Evolutionary conservation across 2,797 vertebrate genomes (phyloP), one percentile per base, ranked within the genome.

Genomic region (Melanotaenia trifasciata): DNA sequence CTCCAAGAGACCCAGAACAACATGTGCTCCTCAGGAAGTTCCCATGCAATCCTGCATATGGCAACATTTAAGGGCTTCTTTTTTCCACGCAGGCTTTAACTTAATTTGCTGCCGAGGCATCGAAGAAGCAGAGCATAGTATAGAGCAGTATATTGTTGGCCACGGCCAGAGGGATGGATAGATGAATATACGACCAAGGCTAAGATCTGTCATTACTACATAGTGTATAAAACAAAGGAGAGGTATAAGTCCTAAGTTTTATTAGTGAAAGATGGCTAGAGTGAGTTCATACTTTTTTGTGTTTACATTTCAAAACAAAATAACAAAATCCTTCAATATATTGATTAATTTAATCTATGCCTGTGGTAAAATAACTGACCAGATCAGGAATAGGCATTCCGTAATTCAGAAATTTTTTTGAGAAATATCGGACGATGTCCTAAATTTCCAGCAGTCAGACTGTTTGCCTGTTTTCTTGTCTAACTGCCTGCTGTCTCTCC

Each of bases 41-140:
- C 94, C 93, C 94, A 94, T 94, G 94, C 93, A 95, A 94, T 94
- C 92, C 93, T 94, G 92, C 95, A 96, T 95, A 94, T 96, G 95
- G 95, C 93, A 95, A 92, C 93, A 94, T 95, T 96, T 95, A 96
- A 94, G 90, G 90, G 90, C 88, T 94, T 92, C 92, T 95, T 93
- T 95, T 93, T 93, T 92, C 91, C 91, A 93, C 86, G 88, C 91
- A 92, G 93, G 88, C 93, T 93, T 94, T 94, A 94, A 94, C 92
- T 93, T 94, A 95, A 95, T 94, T 94, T 95, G 92, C 92, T 93
- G 90, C 91, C 83, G 87, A 91, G 84, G 90, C 93, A 93, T 91
- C 78, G 92, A 90, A 90, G 89, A 94, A 92, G 90, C 85, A 90
- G 81, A 93, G 90, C 90, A 91, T 89, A 93, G 86, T 93, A 94